Evolutionary conservation across 2,113 vertebrate genomes (phyloP).

Genomic region (Phaethon lepturus): DNA sequence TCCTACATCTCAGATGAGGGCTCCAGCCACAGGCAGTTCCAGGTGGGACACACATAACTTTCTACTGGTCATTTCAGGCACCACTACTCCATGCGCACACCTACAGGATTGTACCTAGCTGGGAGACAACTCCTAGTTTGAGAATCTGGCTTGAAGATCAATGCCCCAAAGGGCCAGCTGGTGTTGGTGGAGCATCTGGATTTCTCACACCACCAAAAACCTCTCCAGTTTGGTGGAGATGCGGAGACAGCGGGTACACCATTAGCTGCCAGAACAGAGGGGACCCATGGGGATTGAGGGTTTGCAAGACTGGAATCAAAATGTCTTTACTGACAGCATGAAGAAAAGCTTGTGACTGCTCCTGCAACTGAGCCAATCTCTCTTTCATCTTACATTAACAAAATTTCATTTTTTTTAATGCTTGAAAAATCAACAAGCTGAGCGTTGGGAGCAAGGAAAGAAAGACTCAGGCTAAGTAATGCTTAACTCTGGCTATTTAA

Average conservation of each 20-base stretch:
- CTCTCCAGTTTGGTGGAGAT: background rate
- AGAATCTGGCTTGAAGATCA: background rate
- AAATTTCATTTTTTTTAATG: background rate
- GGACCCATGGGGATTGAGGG: background rate
- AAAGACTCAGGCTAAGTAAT: background rate
- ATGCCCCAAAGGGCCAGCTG: background rate
- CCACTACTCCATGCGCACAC: background rate
- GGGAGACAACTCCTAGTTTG: background rate
- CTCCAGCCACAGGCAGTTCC: background rate
- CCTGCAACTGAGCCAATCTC: background rate
- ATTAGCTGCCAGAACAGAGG: background rate
- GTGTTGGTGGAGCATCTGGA: background rate
- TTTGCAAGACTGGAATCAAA: background rate
- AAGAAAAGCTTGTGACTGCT: background rate
- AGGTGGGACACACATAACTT: background rate
- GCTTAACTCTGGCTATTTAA: background rate
- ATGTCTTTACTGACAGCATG: background rate
- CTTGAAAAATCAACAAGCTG: background rate
- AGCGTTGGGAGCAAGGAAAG: background rate
- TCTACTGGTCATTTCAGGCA: background rate
- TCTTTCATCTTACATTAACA: background rate
- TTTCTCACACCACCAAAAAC: background rate
- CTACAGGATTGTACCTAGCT: accelerated
- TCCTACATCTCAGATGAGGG: background rate
- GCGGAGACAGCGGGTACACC: background rate